A percentile compares a stretch with the other conserved stretches of the same genome.
These are phyloP conservation scores for Lepisosteus osseus DNA, from an alignment of 2,113 vertebrate genomes.

Conservation along the genomic window DNA sequence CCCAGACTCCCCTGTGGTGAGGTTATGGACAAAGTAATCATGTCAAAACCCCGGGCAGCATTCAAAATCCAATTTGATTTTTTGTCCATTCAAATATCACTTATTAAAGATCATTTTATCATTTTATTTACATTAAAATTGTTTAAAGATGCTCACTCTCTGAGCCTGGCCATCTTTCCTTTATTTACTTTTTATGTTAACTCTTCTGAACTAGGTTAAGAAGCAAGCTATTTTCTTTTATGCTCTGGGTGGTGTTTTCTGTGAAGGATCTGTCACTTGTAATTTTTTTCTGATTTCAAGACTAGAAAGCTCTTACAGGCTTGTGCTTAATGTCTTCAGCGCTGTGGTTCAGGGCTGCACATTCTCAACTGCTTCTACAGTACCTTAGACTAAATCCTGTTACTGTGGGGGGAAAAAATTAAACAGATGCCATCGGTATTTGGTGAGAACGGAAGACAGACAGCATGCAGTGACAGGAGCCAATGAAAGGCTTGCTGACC, in stretches of 20 bases:
- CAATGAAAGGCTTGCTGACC: conserved; percentile 60
- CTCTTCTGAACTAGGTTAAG: not conserved
- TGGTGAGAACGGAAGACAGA: not conserved
- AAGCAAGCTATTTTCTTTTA: not conserved
- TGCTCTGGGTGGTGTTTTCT: not conserved
- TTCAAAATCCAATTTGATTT: too few relatives aligned
- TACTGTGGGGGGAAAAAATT: not conserved
- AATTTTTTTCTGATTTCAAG: not conserved
- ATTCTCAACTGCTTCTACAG: not conserved
- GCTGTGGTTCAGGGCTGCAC: not conserved
- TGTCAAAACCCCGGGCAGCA: too few relatives aligned
- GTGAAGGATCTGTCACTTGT: not conserved
- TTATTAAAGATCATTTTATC: too few relatives aligned
- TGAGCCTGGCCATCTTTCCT: too few relatives aligned
- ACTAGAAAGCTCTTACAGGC: not conserved
- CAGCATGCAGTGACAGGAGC: not conserved
- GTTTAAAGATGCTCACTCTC: too few relatives aligned
- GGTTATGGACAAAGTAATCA: too few relatives aligned
- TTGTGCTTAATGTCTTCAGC: not conserved
- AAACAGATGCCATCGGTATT: not conserved
- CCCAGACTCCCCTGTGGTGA: too few relatives aligned
- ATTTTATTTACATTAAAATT: too few relatives aligned
- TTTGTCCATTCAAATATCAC: too few relatives aligned
- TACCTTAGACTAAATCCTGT: not conserved
- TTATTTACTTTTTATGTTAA: not conserved